Conservation (phyloP, 2,113 vertebrate species). For the Martes martes region DNA sequence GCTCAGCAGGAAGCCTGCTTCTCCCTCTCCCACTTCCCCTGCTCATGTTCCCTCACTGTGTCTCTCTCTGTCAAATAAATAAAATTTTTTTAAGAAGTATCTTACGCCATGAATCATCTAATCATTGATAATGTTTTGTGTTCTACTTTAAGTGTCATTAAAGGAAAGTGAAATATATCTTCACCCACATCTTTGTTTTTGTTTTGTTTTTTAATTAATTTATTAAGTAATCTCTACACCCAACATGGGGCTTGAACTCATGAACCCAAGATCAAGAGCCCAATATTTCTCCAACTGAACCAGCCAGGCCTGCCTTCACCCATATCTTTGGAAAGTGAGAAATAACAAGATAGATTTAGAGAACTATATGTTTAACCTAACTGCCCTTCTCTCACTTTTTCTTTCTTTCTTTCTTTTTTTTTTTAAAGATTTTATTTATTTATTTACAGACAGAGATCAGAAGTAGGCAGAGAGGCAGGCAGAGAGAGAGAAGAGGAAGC, state of each 20-base stretch:
- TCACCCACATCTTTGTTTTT: not conserved
- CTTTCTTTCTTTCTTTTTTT: too few relatives aligned
- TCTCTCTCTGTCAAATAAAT: too few relatives aligned
- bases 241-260: not conserved
- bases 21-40: too few relatives aligned
- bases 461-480: too few relatives aligned
- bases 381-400: too few relatives aligned
- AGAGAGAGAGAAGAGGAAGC: too few relatives aligned
- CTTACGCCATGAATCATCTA: not conserved
- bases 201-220: not conserved
- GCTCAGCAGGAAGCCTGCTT: too few relatives aligned
- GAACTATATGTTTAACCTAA: not conserved
- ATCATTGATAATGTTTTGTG: not conserved
- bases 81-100: not conserved
- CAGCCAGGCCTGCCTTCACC: not conserved
- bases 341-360: not conserved
- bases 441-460: too few relatives aligned
- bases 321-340: not conserved
- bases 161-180: not conserved
- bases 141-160: not conserved
- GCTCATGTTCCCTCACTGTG: too few relatives aligned
- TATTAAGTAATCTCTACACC: not conserved
- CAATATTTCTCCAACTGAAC: not conserved
- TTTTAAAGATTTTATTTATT: too few relatives aligned
- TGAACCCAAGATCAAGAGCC: not conserved